Conservation (phyloP, 2,113 vertebrate species). For the Daboia siamensis region DNA sequence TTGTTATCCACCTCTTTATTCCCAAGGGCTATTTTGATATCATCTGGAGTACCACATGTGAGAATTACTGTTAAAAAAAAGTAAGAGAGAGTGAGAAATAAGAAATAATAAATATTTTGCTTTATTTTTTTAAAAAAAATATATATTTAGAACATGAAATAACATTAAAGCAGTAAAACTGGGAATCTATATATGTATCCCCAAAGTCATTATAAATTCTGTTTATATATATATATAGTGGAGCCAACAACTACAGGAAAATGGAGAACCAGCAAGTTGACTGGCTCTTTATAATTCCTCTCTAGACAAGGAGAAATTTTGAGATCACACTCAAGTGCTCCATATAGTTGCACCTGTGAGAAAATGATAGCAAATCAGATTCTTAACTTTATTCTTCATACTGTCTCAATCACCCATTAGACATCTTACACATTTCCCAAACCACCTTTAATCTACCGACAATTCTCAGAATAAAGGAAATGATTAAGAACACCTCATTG, state of each 20-base stretch:
- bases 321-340: not conserved
- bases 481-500: not conserved
- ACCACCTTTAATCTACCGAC: not conserved
- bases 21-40: conserved; percentile 57
- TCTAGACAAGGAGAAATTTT: not conserved
- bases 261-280: not conserved
- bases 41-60: conserved; percentile 75
- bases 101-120: not conserved
- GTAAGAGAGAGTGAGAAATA: conserved; percentile 21
- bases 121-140: not conserved
- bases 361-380: not conserved
- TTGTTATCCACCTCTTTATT: conserved; percentile 58
- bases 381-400: not conserved
- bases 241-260: not conserved
- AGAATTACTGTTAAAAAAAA: conserved; percentile 78
- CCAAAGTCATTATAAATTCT: no score
- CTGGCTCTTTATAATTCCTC: not conserved
- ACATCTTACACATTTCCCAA: not conserved
- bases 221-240: not conserved
- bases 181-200: not conserved
- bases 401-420: not conserved
- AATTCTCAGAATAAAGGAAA: not conserved
- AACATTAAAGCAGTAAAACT: not conserved
- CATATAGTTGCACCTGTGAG: not conserved
- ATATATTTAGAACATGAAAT: not conserved